Evolutionary conservation across 1,140 invertebrate species (phyloP), one percentile per base, ranked within the genome.

Genomic region (Nasonia vitripennis): DNA sequence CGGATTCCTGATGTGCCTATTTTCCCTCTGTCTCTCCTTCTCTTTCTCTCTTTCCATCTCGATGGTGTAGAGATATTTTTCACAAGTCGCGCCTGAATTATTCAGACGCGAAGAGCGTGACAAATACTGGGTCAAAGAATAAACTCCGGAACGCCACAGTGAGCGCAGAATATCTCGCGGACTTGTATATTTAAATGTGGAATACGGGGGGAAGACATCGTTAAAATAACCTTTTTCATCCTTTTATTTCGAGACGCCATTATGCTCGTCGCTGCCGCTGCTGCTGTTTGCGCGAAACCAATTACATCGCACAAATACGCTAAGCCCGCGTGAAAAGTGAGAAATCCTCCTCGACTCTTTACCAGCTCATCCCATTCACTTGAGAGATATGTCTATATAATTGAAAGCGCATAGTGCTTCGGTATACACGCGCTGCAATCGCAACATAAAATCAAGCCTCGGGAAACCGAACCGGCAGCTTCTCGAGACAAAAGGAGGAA

Each of bases 371-470:
- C 55, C 17, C 55, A 20, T 62, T 20, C 55, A 14, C 2, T 20
- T n/a, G 55, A 41, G 55, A 41, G 51, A 67, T 45, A 45, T 7
- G 7, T 45, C 41, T 55, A 55, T 48, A 48, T 70, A 70, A 71
- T 80, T 74, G 20, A 78, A 77, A 68, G 55, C 31, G 20, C 23
- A 27, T 27, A 77, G 55, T 45, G 41, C 14, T 34, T 77, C 74
- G 51, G 73, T 78, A 71, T 37, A 68, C 67, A 70, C 12, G n/a
- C 55, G 68, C 86, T 80, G 41, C 34, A 23, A 80, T 79, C 68
- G 51, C 79, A 23, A 70, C 62, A 67, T 51, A 82, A 86, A 87
- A 87, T 87, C 84, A 86, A 68, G 62, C 62, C 34, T 41, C 55
- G 6, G 41, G 62, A 80, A 80, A 70, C 31, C 55, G 31, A 71